These are phyloP conservation scores for Piscicola geometra DNA, from an alignment of 2,888 invertebrate genomes.

Conservation along the genomic window DNA sequence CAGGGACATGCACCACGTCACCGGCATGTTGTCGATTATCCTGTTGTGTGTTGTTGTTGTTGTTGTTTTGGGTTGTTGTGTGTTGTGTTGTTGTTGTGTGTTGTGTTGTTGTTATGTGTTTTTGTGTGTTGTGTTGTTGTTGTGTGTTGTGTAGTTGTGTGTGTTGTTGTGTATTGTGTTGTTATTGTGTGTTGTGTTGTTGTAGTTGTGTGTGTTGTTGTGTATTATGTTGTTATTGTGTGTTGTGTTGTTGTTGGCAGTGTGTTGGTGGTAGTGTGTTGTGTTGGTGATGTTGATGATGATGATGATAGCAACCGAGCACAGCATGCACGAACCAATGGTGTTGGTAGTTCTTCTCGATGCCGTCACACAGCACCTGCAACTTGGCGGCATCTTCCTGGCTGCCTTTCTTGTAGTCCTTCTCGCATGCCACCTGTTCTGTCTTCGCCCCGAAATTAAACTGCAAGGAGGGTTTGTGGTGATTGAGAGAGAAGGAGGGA, in stretches of 20 bases:
- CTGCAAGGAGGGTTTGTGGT: slow-evolving; percentile 51
- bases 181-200: neutral
- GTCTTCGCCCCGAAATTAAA: slow-evolving; percentile 68
- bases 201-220: neutral
- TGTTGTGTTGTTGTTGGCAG: neutral
- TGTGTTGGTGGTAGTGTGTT: no score
- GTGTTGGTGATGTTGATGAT: neutral
- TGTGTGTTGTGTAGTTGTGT: neutral
- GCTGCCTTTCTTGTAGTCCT: slow-evolving; percentile 66
- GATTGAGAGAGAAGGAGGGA: neutral
- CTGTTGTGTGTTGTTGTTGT: slow-evolving; percentile 41
- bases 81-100: no score
- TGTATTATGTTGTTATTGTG: no score
- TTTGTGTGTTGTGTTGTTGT: no score
- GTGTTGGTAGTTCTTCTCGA: slow-evolving; percentile 91
- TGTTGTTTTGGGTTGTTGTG: no score
- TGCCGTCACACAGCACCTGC: slow-evolving; percentile 80
- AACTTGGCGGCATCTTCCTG: no score
- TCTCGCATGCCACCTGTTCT: slow-evolving; percentile 62
- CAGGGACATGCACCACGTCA: slow-evolving; percentile 77
- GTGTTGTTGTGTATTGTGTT: neutral
- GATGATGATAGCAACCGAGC: neutral
- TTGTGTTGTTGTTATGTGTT: no score
- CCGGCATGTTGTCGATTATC: slow-evolving; percentile 89
- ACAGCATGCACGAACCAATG: slow-evolving; percentile 70